Evolutionary conservation across 2,113 vertebrate species (phyloP).

Genomic region (Perca flavescens): DNA sequence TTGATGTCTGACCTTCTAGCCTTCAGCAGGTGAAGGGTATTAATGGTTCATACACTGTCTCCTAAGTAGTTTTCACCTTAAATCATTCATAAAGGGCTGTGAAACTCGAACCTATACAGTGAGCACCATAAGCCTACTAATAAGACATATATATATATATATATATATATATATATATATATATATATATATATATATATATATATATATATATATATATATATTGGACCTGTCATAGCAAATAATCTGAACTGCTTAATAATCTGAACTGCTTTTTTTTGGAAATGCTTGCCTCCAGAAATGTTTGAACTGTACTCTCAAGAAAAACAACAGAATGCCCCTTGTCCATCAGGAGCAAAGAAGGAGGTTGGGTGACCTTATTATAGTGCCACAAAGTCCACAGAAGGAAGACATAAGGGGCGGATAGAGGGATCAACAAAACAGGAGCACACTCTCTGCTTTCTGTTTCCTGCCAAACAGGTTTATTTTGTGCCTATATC

Average conservation of each 20-base stretch:
- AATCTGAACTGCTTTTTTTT: neutral
- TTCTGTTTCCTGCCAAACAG: neutral
- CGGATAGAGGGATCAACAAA: neutral
- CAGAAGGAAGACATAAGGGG: neutral
- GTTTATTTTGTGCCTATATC: neutral
- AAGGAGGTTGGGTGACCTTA: neutral
- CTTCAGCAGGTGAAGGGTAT: conserved; percentile 62
- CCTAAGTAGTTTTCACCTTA: conserved; percentile 56
- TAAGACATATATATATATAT: too few relatives aligned
- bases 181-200: neutral
- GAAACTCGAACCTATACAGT: conserved; percentile 20
- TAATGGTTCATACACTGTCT: conserved; percentile 74
- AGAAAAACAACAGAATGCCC: neutral
- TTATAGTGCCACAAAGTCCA: neutral
- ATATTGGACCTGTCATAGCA: neutral
- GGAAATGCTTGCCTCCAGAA: neutral
- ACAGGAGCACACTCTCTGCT: neutral
- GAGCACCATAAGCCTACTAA: neutral
- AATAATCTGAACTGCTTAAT: conserved; percentile 4
- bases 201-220: too few relatives aligned
- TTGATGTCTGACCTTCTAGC: conserved; percentile 68
- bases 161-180: too few relatives aligned
- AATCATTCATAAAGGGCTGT: conserved; percentile 71
- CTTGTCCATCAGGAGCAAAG: neutral
- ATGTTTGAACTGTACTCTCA: too few relatives aligned